Conservation (phyloP, 2,113 vertebrate species). For the Seriola quinqueradiata region DNA sequence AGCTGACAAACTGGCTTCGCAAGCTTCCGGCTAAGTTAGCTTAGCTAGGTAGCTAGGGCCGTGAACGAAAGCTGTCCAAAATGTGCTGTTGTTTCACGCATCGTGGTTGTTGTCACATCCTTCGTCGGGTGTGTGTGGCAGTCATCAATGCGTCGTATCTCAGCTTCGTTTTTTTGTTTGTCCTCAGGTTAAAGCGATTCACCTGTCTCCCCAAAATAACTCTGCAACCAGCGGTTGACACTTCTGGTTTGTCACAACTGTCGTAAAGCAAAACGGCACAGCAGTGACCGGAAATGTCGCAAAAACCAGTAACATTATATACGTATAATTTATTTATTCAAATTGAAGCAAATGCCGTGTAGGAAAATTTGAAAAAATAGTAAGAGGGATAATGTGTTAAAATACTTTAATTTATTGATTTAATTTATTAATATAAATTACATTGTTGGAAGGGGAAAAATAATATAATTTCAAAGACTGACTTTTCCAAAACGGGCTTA, state of each 20-base stretch:
- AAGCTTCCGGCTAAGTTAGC: slow-evolving; percentile 30
- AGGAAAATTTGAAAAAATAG: not conserved
- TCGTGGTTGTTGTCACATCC: not conserved
- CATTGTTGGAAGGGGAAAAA: not conserved
- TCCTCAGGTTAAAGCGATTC: not conserved
- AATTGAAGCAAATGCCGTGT: not conserved
- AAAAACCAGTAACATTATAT: not conserved
- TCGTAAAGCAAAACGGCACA: slow-evolving; percentile 27
- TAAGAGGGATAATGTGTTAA: not conserved
- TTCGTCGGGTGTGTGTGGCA: accelerated
- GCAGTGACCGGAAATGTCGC: slow-evolving; percentile 34
- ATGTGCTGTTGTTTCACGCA: not conserved
- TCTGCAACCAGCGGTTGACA: slow-evolving; percentile 12
- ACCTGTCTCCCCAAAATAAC: not conserved
- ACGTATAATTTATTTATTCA: not conserved
- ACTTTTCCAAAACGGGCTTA: not conserved
- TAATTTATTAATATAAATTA: not conserved
- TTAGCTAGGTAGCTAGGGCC: slow-evolving; percentile 39
- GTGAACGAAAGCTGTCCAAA: not conserved
- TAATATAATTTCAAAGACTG: not conserved
- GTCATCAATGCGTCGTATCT: not conserved
- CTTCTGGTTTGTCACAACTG: slow-evolving; percentile 47
- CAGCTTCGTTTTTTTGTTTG: not conserved
- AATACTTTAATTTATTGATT: too few species aligned
- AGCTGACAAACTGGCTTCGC: not conserved